These are phyloP conservation scores for Pecten maximus DNA, from an alignment of 2,888 invertebrate genomes.

Conservation along the genomic window DNA sequence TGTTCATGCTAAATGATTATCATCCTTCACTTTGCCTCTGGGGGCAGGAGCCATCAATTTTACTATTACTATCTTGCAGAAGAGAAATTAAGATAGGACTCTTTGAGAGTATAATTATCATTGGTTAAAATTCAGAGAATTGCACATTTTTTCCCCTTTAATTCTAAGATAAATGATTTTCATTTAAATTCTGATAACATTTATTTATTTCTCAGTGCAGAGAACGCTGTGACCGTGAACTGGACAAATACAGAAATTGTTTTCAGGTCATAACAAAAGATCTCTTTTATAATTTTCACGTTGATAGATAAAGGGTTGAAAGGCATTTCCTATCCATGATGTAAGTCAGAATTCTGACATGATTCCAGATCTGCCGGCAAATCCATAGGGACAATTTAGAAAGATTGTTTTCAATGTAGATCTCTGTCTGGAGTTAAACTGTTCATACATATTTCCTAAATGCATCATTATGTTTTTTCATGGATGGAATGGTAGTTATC, in stretches of 20 bases:
- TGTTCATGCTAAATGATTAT: neutral
- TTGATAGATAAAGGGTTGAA: neutral
- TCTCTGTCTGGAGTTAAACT: neutral
- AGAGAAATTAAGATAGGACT: neutral
- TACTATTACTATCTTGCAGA: neutral
- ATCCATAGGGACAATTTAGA: neutral
- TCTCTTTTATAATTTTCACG: neutral
- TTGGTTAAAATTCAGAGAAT: too few species aligned
- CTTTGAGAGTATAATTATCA: too few species aligned
- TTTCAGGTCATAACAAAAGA: neutral
- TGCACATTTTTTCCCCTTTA: neutral
- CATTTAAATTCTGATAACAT: neutral
- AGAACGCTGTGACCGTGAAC: neutral
- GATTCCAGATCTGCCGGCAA: neutral
- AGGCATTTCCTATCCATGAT: neutral
- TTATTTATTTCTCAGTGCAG: neutral
- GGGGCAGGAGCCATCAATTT: neutral
- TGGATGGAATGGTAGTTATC: neutral
- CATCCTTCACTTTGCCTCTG: neutral
- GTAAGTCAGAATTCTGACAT: neutral
- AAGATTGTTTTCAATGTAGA: neutral
- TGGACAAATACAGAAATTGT: neutral
- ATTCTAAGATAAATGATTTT: neutral
- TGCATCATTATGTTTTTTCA: neutral
- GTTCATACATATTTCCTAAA: neutral